Base-by-base conservation (phyloP, 2,888 invertebrate species). In the Pristionchus japonicus region DNA sequence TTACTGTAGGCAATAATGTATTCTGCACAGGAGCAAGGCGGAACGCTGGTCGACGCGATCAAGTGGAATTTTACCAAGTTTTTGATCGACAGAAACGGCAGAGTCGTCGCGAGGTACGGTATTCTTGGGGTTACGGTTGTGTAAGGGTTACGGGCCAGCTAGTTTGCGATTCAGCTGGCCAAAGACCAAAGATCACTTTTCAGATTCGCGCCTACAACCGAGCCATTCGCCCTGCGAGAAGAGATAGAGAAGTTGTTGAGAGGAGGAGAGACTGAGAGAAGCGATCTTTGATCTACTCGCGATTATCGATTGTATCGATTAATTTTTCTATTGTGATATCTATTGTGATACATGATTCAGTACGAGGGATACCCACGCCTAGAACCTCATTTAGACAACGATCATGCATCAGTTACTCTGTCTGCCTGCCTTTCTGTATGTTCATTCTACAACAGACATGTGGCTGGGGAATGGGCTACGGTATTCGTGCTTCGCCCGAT, bases 1-100 rank as follows among this genome's bases (percentile, higher is more conserved):
- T 20, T 57, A 7, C n/a, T 57, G 57, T n/a, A 37, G 40, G 11
- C 17, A 15, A 70, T 34, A 34, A 34, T 34, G n/a, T 43, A 11
- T 23, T n/a, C 96, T 92, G 95, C 97, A 94, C 92, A 95, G 86
- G 96, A 96, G 91, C 95, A 96, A 93, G 96, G 89, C 31, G 92
- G 92, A n/a, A 89, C 90, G 4, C 88, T 91, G 23, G 11, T 90
- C 34, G 91, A 94, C 82, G 91, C 96, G 90, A 97, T 97, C 91
- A 97, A 97, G 94, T 97, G 97, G 97, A 97, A 97, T 95, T 97
- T 97, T 94, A 96, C 97, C 0, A 97, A 97, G 95, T 97, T 97
- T 95, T 95, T 97, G 52, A 95, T 97, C 34, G 96, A 97, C 94
- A 83, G 92, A 40, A 89, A 93, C 37, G 94, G 94, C 64, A 89